phyloP scores from a whole-genome alignment of 1,140 invertebrate genomes.

The Anastatus disparis region DNA sequence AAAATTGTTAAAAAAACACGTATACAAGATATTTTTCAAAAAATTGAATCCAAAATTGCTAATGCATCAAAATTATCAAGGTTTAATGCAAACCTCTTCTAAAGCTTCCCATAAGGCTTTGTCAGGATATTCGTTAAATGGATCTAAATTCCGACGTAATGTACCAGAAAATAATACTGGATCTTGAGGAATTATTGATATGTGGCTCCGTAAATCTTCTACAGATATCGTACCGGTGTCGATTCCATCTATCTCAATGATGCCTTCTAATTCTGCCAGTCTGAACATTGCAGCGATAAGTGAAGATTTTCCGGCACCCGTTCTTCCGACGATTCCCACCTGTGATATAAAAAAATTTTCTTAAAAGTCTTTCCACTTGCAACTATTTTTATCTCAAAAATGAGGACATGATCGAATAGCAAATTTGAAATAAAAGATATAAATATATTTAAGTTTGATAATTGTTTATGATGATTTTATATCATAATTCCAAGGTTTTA shows the following conservation, averaged over 20 bases:
- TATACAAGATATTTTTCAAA: too few relatives aligned
- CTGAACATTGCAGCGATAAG: conserved; percentile 22
- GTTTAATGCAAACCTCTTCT: conserved; percentile 3
- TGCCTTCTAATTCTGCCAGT: neutral
- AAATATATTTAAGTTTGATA: too few relatives aligned
- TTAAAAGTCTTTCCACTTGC: too few relatives aligned
- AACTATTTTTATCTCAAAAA: too few relatives aligned
- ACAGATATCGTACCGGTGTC: conserved; percentile 14
- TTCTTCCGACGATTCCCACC: conserved; percentile 37
- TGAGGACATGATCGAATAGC: too few relatives aligned
- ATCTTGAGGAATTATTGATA: conserved; percentile 32
- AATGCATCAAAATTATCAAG: too few relatives aligned
- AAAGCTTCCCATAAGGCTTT: conserved; percentile 16
- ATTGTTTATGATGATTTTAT: too few relatives aligned
- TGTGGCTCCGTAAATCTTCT: conserved; percentile 21
- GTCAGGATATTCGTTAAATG: conserved; percentile 15
- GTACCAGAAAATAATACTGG: conserved; percentile 30
- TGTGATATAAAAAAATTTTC: neutral
- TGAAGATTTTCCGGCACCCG: conserved; percentile 32
- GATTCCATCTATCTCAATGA: conserved; percentile 28
- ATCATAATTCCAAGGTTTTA: too few relatives aligned
- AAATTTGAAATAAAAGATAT: too few relatives aligned
- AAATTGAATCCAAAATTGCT: too few relatives aligned
- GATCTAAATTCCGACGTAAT: conserved; percentile 18
- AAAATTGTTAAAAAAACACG: neutral